Evolutionary conservation across 2,113 vertebrate species (phyloP), one percentile per base, ranked within the genome.

Genomic region (Chauna torquata): DNA sequence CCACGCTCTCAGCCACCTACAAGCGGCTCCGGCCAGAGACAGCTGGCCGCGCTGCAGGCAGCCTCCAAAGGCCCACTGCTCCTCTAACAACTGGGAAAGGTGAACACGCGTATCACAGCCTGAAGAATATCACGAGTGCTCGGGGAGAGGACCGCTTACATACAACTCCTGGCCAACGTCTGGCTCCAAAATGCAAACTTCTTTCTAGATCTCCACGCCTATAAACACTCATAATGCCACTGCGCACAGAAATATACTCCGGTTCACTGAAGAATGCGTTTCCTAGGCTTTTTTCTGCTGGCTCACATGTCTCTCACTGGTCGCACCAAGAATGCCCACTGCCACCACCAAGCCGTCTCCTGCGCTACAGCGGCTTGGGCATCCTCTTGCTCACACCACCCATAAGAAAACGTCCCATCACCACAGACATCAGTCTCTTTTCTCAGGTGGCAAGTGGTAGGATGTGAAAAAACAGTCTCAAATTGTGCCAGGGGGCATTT

Each of bases 201-300:
- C 65, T 71, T n/a, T 19, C 50, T 9, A 2, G 40, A 64, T 11
- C n/a, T 49, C 32, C 57, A 22, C 2, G 12, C 36, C 59, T 25
- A 16, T 6, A 11, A 68, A 75, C 76, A 81, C 58, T 42, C 55
- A n/a, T 9, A 40, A 69, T 36, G 16, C 45, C 17, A 16, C 25
- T 8, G n/a, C 2, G 8, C n/a, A 28, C 55, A 58, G 50, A 49
- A 77, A 36, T 1, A 2, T 8, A 8, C 1, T 5, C n/a, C 16
- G 16, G 11, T 87, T 38, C 22, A 24, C 36, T 36, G 28, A 10
- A 38, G 44, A 72, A 58, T 8, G 1, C 1, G 1, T 20, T 36
- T 44, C 47, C 25, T 8, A 18, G 64, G 28, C 16, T 3, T 62
- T 18, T 47, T 25, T 36, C 61, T 62, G 40, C 49, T 34, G 25